Conservation (phyloP, 2,113 vertebrate species). For the Upupa epops region DNA sequence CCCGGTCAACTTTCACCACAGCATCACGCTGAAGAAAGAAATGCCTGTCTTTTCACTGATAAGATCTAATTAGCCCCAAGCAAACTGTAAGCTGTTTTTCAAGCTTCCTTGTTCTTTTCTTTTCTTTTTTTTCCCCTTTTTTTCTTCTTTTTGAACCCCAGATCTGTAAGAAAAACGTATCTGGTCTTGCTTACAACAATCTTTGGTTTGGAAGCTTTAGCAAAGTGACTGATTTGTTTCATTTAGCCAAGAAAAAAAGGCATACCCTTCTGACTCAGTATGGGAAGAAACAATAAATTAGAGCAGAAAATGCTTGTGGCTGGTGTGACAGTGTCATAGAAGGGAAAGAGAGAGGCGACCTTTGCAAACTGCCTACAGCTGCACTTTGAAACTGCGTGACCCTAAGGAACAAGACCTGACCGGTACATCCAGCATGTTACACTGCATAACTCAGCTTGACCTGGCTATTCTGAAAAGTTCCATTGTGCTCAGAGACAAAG, state of each 20-base stretch:
- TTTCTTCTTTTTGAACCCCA: background rate
- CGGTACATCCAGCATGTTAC: constrained; percentile 18
- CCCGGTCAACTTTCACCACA: background rate
- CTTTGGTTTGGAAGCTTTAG: constrained; percentile 29
- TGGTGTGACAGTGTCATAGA: constrained; percentile 34
- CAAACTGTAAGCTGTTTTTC: constrained; percentile 33
- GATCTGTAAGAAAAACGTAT: constrained; percentile 26
- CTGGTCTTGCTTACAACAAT: constrained; percentile 62
- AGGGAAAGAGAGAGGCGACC: background rate
- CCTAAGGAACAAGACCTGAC: constrained; percentile 51
- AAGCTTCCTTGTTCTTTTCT: constrained; percentile 9
- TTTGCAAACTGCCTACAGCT: constrained; percentile 21
- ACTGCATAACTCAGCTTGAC: constrained; percentile 9
- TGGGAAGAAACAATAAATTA: constrained; percentile 44
- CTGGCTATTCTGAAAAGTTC: constrained; percentile 37
- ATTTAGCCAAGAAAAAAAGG: constrained; percentile 23
- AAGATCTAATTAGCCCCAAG: constrained; percentile 62
- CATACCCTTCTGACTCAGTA: constrained; percentile 8
- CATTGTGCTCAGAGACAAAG: constrained; percentile 39
- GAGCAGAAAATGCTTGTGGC: background rate
- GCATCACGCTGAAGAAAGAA: constrained; percentile 30
- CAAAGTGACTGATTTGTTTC: constrained; percentile 52
- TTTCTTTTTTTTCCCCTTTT: background rate
- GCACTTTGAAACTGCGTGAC: background rate
- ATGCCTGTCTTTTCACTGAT: constrained; percentile 9